phyloP scores from a whole-genome alignment of 2,888 invertebrate species.

The Sarcophaga variegata region DNA sequence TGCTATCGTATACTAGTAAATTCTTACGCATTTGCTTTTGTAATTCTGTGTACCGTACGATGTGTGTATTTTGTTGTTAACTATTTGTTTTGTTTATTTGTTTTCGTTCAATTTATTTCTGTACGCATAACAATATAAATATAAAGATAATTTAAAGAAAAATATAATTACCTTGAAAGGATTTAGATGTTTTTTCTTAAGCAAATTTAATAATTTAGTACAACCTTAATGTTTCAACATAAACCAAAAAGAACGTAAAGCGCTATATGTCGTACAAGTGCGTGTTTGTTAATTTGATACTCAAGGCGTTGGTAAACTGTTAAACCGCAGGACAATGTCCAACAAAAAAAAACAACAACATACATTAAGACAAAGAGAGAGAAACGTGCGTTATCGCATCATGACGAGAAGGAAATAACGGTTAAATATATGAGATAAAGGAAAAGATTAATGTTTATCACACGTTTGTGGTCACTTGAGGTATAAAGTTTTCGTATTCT shows the following conservation, averaged over 20 bases:
- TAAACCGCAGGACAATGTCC: slow-evolving; percentile 42
- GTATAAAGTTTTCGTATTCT: slow-evolving; percentile 63
- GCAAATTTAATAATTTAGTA: background rate
- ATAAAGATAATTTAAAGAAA: no score
- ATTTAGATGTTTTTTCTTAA: no score
- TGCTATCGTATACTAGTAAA: no score
- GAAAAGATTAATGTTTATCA: slow-evolving; percentile 63
- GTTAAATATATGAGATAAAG: slow-evolving; percentile 63
- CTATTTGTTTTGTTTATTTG: no score
- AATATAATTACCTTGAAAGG: no score
- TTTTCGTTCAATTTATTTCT: no score
- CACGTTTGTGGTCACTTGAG: slow-evolving; percentile 77
- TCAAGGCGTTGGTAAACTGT: slow-evolving; percentile 48
- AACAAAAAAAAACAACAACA: slow-evolving; percentile 25
- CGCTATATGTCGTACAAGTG: slow-evolving; percentile 12
- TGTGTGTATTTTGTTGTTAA: no score
- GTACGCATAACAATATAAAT: no score
- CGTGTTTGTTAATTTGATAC: slow-evolving; percentile 36
- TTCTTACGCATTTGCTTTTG: no score
- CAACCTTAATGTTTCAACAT: background rate
- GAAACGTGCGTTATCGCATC: slow-evolving; percentile 61
- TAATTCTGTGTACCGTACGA: no score
- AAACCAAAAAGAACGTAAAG: background rate
- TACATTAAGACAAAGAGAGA: no score
- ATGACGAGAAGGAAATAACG: slow-evolving; percentile 40